Evolutionary conservation across 2,113 vertebrate species (phyloP).

Genomic region (Cyprinodon variegatus): DNA sequence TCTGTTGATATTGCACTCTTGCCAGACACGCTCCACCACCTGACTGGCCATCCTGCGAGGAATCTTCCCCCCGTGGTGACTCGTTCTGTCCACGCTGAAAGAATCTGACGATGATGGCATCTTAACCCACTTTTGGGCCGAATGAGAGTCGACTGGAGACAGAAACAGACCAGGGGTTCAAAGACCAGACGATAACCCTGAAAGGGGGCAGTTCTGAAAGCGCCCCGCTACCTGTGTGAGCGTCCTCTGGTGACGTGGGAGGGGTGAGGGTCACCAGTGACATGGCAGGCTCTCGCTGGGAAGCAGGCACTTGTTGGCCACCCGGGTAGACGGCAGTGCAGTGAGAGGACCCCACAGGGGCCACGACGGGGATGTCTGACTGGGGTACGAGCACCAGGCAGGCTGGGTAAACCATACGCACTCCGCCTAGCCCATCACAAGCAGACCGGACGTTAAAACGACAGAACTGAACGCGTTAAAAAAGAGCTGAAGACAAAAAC

Average conservation of each 20-base stretch:
- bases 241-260: conserved; percentile 96
- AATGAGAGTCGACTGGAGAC: conserved; percentile 89
- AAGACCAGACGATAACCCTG: background rate
- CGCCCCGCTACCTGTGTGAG: conserved; percentile 87
- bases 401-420: conserved; percentile 97
- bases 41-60: conserved; percentile 91
- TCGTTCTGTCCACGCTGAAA: conserved; percentile 90
- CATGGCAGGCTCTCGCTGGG: conserved; percentile 95
- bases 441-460: background rate
- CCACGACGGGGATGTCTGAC: conserved; percentile 90
- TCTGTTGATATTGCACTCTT: conserved; percentile 98
- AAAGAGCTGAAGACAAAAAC: conserved; percentile 40
- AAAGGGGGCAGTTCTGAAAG: background rate
- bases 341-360: conserved; percentile 87
- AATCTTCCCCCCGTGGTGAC: conserved; percentile 94
- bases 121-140: conserved; percentile 94
- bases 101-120: conserved; percentile 88
- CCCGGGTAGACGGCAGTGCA: conserved; percentile 89
- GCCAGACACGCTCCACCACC: conserved; percentile 96
- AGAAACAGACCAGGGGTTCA: background rate
- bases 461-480: background rate
- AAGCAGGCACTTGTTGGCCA: conserved; percentile 95
- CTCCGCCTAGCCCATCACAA: conserved; percentile 84
- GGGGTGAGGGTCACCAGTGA: conserved; percentile 97
- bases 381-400: conserved; percentile 96